These are phyloP conservation scores for Sesia bembeciformis DNA, from an alignment of 2,888 invertebrate genomes.

Conservation along the genomic window DNA sequence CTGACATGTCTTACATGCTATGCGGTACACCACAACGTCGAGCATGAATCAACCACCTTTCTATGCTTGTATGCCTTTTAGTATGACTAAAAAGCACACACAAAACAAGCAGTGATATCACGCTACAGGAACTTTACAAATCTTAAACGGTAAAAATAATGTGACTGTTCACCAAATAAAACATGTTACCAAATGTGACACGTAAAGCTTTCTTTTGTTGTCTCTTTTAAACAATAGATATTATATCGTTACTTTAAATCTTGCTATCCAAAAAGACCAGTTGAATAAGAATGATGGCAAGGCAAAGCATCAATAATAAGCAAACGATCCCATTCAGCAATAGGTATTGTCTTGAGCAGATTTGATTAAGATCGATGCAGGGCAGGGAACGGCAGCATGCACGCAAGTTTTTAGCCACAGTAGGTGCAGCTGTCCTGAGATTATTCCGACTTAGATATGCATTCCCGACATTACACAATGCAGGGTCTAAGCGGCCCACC, in stretches of 20 bases:
- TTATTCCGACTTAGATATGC: conserved; percentile 37
- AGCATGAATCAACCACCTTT: conserved; percentile 45
- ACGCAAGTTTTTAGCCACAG: conserved; percentile 16
- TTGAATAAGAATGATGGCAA: background rate
- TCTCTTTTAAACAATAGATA: too few species aligned
- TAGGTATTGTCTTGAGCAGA: conserved; percentile 35
- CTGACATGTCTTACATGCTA: conserved; percentile 32
- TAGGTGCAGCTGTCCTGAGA: conserved; percentile 24
- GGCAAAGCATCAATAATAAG: background rate
- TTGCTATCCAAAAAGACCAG: background rate
- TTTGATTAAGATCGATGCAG: conserved; percentile 29
- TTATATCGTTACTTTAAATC: background rate
- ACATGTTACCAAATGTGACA: too few species aligned
- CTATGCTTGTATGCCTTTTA: too few species aligned
- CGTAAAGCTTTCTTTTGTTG: too few species aligned
- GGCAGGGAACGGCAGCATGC: conserved; percentile 21
- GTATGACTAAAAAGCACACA: too few species aligned
- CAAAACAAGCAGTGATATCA: conserved; percentile 31
- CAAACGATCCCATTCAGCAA: conserved; percentile 24
- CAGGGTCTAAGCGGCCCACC: background rate
- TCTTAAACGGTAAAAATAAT: background rate
- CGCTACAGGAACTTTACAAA: background rate
- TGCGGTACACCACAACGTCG: conserved; percentile 22
- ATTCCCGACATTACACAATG: conserved; percentile 41
- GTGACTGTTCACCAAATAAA: background rate